Conservation (phyloP, 2,888 invertebrate genomes). For the Drosophila nr. fundita region DNA sequence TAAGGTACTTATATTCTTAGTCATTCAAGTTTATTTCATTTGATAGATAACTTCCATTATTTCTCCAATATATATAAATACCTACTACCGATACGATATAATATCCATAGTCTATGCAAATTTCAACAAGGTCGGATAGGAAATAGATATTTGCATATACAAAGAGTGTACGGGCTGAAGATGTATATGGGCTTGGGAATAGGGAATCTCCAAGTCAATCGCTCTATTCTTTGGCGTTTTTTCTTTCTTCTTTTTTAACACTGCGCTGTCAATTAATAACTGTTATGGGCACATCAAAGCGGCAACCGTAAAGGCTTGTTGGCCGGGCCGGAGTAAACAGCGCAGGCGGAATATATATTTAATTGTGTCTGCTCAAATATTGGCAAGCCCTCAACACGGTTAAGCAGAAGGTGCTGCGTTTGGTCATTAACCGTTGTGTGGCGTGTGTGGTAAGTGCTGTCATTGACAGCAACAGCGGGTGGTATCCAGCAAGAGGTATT, state of each 20-base stretch:
- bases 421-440: slow-evolving; percentile 44
- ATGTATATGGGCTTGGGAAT: neutral
- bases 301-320: slow-evolving; percentile 25
- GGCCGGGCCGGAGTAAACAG: slow-evolving; percentile 37
- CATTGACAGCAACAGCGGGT: slow-evolving; percentile 40
- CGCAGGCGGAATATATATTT: slow-evolving; percentile 49
- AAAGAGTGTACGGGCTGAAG: neutral
- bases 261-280: slow-evolving; percentile 38
- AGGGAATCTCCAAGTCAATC: neutral
- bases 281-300: slow-evolving; percentile 34
- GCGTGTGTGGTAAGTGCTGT: slow-evolving; percentile 53
- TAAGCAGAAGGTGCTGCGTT: slow-evolving; percentile 37
- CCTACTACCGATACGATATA: neutral
- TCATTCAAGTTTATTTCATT: no score
- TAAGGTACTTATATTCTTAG: neutral
- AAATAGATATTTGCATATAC: neutral
- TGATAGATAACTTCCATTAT: no score
- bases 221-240: neutral
- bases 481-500: slow-evolving; percentile 1
- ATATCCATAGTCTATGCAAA: neutral
- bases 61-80: no score
- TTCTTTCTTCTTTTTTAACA: neutral
- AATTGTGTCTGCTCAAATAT: slow-evolving; percentile 63
- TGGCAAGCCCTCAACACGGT: slow-evolving; percentile 51
- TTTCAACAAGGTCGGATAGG: neutral